A percentile compares a stretch with the other conserved stretches of the same genome.
Evolutionary conservation across 2,113 vertebrate species (phyloP).

Genomic region (Macquaria australasica): DNA sequence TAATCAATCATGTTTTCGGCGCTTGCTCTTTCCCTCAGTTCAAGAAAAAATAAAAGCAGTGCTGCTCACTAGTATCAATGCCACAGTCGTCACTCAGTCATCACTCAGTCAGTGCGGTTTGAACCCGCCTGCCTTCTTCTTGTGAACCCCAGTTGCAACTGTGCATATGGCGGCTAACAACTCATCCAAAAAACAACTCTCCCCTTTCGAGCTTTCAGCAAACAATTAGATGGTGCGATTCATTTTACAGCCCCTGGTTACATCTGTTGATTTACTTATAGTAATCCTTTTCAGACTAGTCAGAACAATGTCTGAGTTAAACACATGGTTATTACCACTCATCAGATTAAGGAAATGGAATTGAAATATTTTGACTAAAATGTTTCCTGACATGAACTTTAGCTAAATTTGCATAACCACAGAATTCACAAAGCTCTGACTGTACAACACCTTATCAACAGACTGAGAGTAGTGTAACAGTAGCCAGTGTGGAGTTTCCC

Average conservation of each 20-base stretch:
- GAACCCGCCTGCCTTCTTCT: background rate
- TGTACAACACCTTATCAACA: constrained; percentile 51
- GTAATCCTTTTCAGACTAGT: background rate
- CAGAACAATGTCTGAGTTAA: constrained; percentile 3
- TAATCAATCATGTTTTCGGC: constrained; percentile 24
- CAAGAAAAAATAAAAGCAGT: constrained; percentile 10
- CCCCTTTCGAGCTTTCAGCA: constrained; percentile 15
- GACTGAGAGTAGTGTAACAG: constrained; percentile 20
- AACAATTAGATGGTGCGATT: background rate
- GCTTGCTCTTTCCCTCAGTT: background rate
- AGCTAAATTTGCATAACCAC: constrained; percentile 54
- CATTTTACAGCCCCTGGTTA: constrained; percentile 8
- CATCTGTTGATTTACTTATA: constrained; percentile 13
- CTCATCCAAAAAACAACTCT: constrained; percentile 20
- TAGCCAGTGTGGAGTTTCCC: constrained; percentile 69
- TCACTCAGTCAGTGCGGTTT: background rate
- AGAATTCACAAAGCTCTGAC: constrained; percentile 27
- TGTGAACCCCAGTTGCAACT: background rate
- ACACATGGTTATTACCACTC: background rate
- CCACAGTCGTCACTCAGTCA: background rate
- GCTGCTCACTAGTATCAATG: background rate
- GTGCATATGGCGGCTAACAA: background rate
- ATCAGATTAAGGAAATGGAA: constrained; percentile 1
- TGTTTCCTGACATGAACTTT: constrained; percentile 59
- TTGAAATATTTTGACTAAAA: constrained; percentile 28